Conservation (phyloP, 2,797 vertebrate species). For the Myotis planiceps region DNA sequence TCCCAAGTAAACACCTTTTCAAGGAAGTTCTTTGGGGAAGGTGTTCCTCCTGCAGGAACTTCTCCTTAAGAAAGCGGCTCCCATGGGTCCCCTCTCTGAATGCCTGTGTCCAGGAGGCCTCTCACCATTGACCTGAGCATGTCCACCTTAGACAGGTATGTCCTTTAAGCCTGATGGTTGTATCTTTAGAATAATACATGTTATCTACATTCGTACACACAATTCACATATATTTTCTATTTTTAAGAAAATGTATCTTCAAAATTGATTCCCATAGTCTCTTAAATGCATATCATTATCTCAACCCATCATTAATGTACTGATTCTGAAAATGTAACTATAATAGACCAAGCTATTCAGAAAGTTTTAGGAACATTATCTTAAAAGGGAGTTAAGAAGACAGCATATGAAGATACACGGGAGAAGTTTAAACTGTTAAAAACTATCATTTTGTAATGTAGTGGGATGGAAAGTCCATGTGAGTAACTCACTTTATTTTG, state of each 20-base stretch:
- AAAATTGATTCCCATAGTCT: background rate
- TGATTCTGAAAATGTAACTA: background rate
- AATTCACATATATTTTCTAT: background rate
- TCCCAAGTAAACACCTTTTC: background rate
- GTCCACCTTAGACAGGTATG: background rate
- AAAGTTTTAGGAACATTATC: background rate
- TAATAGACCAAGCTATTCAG: background rate
- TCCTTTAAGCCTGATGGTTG: background rate
- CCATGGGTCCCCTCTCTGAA: background rate
- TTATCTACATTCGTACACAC: background rate
- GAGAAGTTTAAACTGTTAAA: background rate
- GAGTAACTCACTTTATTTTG: background rate
- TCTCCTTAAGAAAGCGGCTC: background rate
- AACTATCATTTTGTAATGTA: background rate
- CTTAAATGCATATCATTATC: background rate
- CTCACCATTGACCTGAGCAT: background rate
- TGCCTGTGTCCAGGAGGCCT: background rate
- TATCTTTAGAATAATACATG: background rate
- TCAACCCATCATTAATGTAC: background rate
- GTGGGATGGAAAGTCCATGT: background rate
- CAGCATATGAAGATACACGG: background rate
- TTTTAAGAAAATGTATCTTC: background rate
- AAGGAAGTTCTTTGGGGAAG: background rate
- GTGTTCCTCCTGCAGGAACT: background rate
- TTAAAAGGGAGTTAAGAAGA: background rate